phyloP scores from a whole-genome alignment of 2,888 invertebrate genomes.

The Campoletis raptor region DNA sequence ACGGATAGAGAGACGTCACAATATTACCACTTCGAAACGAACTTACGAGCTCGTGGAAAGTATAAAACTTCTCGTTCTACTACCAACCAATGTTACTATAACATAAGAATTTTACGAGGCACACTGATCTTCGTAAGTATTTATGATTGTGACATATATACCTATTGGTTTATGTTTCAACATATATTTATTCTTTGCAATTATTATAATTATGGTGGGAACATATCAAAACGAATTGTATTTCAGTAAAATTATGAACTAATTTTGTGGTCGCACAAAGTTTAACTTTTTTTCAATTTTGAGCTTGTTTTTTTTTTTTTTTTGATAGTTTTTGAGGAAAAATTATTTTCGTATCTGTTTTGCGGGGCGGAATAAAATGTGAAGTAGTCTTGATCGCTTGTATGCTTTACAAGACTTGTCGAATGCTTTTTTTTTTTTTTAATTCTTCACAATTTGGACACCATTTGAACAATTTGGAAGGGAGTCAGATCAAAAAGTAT shows the following conservation, averaged over 20 bases:
- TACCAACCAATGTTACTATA: neutral
- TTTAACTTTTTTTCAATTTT: neutral
- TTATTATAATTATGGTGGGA: neutral
- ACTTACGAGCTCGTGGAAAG: conserved; percentile 59
- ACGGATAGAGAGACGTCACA: conserved; percentile 56
- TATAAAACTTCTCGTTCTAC: conserved; percentile 15
- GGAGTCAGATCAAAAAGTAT: neutral
- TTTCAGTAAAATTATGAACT: neutral
- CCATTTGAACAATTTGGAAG: neutral
- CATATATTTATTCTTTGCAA: neutral
- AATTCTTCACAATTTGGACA: too few species aligned
- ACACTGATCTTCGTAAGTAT: neutral
- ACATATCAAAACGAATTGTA: neutral
- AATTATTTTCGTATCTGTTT: neutral
- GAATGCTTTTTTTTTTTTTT: too few species aligned
- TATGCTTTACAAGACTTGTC: neutral
- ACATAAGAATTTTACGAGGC: neutral
- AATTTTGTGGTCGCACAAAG: too few species aligned
- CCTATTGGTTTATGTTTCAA: neutral
- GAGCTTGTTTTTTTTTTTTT: neutral
- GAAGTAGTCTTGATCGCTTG: neutral
- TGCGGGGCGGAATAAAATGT: neutral
- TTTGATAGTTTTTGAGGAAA: neutral
- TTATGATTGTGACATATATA: neutral
- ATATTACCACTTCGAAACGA: conserved; percentile 60